Evolutionary conservation across 2,888 invertebrate species (phyloP).

Genomic region (Tipula vernalis): DNA sequence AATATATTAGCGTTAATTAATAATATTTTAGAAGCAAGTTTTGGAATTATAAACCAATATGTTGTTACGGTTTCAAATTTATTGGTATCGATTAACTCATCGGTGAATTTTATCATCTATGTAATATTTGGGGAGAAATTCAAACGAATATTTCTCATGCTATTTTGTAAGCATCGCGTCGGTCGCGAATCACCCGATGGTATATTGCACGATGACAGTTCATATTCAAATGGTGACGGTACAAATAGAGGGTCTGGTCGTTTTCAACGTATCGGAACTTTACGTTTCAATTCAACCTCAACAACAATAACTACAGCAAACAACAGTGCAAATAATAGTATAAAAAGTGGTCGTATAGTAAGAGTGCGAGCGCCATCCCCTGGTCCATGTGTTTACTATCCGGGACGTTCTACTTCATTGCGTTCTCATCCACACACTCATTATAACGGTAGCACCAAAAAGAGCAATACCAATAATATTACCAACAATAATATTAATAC

Average conservation of each 20-base stretch:
- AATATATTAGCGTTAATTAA: conserved; percentile 77
- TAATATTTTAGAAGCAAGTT: conserved; percentile 76
- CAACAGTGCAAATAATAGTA: conserved; percentile 22
- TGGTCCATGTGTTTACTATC: conserved; percentile 37
- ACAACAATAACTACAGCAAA: conserved; percentile 19
- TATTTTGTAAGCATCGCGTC: conserved; percentile 57
- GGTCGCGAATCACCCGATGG: conserved; percentile 55
- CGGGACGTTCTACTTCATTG: conserved; percentile 32
- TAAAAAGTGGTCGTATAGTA: conserved; percentile 25
- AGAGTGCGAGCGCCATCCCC: conserved; percentile 36
- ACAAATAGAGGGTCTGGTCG: conserved; percentile 49
- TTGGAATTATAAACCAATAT: conserved; percentile 48
- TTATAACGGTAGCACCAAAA: neutral
- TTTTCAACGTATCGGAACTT: conserved; percentile 40
- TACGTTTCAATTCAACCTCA: conserved; percentile 28
- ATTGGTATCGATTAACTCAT: conserved; percentile 91
- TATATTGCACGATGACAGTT: conserved; percentile 69
- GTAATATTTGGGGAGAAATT: conserved; percentile 97
- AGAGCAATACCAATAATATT: neutral
- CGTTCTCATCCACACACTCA: neutral
- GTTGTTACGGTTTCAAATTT: conserved; percentile 78
- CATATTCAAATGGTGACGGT: conserved; percentile 64
- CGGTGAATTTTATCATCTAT: conserved; percentile 95
- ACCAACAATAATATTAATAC: neutral
- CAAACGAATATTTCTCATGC: conserved; percentile 68